A percentile compares a stretch with the other conserved stretches of the same genome.
Conservation (phyloP, 2,113 vertebrate genomes). For the Mormyrus lacerda region DNA sequence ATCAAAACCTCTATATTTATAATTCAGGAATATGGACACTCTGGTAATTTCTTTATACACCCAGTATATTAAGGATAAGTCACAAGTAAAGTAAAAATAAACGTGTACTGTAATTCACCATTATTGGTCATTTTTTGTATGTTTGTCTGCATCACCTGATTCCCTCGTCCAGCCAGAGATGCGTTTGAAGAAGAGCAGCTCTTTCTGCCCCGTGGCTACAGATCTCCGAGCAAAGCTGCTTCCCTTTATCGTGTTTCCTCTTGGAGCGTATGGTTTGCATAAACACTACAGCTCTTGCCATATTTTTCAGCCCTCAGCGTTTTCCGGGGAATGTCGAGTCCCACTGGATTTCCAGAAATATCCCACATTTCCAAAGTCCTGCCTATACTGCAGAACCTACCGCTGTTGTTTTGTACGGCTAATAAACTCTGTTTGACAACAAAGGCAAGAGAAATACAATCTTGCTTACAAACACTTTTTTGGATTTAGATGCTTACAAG, state of each 20-base stretch:
- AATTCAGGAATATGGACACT: conserved; percentile 42
- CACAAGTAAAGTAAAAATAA: not conserved
- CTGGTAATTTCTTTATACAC: conserved; percentile 41
- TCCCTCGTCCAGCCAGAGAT: not conserved
- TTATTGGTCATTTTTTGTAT: too few species aligned
- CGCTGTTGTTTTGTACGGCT: conserved; percentile 53
- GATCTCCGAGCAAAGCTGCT: conserved; percentile 38
- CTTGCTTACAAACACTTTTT: conserved; percentile 29
- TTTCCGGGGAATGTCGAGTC: conserved; percentile 55
- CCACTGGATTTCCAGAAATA: conserved; percentile 61
- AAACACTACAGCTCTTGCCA: conserved; percentile 52
- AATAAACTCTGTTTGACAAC: conserved; percentile 35
- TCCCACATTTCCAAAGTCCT: conserved; percentile 49
- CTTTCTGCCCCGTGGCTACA: conserved; percentile 23
- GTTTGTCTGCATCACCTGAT: not conserved
- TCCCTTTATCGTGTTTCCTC: conserved; percentile 40
- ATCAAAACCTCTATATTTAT: conserved; percentile 36
- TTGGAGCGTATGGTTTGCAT: conserved; percentile 55
- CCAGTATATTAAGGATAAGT: not conserved
- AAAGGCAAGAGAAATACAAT: conserved; percentile 32
- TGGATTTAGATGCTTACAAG: conserved; percentile 28
- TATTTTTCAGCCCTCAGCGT: conserved; percentile 62
- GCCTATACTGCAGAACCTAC: conserved; percentile 42
- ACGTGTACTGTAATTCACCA: not conserved
- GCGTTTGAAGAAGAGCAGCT: not conserved